phyloP scores from a whole-genome alignment of 2,888 invertebrate genomes.

The Lymantria dispar region DNA sequence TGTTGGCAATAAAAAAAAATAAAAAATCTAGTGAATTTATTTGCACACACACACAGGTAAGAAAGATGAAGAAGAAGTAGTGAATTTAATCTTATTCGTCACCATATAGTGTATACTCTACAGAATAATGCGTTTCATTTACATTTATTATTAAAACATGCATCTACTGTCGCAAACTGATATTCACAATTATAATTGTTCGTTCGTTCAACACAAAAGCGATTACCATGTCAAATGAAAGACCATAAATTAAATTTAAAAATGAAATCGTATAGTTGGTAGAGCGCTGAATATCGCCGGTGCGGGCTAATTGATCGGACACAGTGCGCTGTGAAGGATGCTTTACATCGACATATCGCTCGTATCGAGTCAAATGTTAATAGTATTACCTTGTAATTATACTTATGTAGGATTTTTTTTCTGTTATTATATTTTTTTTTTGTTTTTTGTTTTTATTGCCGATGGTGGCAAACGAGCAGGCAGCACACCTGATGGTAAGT shows the following conservation, averaged over 20 bases:
- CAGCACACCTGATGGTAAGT: too few species aligned
- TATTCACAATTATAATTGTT: neutral
- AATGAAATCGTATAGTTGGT: constrained; percentile 27
- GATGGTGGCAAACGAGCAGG: too few species aligned
- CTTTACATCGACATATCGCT: constrained; percentile 33
- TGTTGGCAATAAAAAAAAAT: too few species aligned
- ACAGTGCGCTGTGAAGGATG: constrained; percentile 30
- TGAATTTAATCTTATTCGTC: too few species aligned
- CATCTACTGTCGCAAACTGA: too few species aligned
- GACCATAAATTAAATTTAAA: constrained; percentile 25
- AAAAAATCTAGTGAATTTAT: too few species aligned
- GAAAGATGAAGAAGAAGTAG: too few species aligned
- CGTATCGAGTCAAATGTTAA: constrained; percentile 28
- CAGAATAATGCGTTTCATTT: too few species aligned
- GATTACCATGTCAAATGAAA: neutral
- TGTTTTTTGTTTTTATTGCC: too few species aligned
- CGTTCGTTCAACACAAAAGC: neutral
- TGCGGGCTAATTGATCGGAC: constrained; percentile 38
- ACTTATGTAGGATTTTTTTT: neutral
- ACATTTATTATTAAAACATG: too few species aligned
- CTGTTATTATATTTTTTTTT: neutral
- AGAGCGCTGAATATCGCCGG: constrained; percentile 24
- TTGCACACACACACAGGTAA: too few species aligned
- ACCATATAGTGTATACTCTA: too few species aligned
- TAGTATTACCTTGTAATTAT: neutral